Percentiles rank a stretch among this genome's conserved stretches.
phyloP scores from a whole-genome alignment of 1,140 invertebrate genomes.

The Anoplolepis gracilipes region DNA sequence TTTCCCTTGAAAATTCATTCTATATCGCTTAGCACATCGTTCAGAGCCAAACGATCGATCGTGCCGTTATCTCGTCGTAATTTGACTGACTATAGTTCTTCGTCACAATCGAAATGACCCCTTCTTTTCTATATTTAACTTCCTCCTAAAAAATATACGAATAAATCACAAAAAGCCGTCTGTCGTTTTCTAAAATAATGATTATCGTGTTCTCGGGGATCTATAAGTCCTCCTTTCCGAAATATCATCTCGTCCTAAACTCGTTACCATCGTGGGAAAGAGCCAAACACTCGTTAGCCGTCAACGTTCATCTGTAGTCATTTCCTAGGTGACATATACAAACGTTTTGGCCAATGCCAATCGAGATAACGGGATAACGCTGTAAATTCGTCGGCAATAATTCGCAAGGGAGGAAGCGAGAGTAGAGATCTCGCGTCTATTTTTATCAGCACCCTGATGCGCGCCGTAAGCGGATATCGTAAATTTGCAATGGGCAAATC shows the following conservation, averaged over 20 bases:
- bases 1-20: background rate
- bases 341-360: constrained; percentile 66
- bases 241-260: constrained; percentile 50
- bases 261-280: constrained; percentile 37
- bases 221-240: background rate
- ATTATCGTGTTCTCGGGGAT: constrained; percentile 4
- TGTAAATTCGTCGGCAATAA: constrained; percentile 78
- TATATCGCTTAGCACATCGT: background rate
- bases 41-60: background rate
- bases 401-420: constrained; percentile 62
- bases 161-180: constrained; percentile 54
- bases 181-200: constrained; percentile 47
- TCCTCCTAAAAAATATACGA: constrained; percentile 19
- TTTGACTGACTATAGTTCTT: constrained; percentile 22
- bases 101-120: constrained; percentile 1
- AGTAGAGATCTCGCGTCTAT: constrained; percentile 56
- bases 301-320: constrained; percentile 49
- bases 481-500: constrained; percentile 78
- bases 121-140: background rate
- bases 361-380: constrained; percentile 76
- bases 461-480: constrained; percentile 72
- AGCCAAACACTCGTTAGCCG: constrained; percentile 31
- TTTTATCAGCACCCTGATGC: constrained; percentile 75
- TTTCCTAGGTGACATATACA: constrained; percentile 66
- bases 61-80: constrained; percentile 25